Evolutionary conservation across 64 coral and sea anemone species (phyloP), one percentile per base, ranked within the genome.

Genomic region (Trachythela sp.): DNA sequence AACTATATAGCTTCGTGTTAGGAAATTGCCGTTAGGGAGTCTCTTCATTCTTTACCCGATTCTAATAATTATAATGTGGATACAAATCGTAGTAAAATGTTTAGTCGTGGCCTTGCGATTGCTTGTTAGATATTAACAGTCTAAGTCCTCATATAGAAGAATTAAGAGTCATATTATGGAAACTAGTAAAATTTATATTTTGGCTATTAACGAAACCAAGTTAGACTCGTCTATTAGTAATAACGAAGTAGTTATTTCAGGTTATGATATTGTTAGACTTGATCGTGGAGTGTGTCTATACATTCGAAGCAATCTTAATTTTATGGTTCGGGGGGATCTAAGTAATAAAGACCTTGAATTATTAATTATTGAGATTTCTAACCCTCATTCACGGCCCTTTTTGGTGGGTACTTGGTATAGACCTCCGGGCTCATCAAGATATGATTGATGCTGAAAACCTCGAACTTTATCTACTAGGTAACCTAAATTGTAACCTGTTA

Each of bases 151-250:
- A 45, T 11, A 45, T 45, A 6, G 42, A 45, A 6, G 4, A 45
- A 11, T 45, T 45, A 45, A 4, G 42, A 45, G 11, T 6, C 42
- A 45, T 6, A 45, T 4, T 45, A 45, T 45, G 11, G 11, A 11
- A 11, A 6, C 42, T n/a, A n/a, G n/a, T 45, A 94, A 89, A 41
- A 45, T 94, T 84, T 88, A 90, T 83, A 91, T 91, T 76, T 67
- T 88, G 30, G 77, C 93, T 39, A 86, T 94, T 30, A 94, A 94
- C 54, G 89, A 94, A 94, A 88, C 89, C 1, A 94, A 94, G 86
- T 85, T 94, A 48, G 93, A 89, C 58, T 37, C 58, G 26, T 84
- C 71, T 30, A 85, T 94, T 51, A 54, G 70, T 6, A 24, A 87
- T 50, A 67, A 88, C 45, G 86, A 94, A 91, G 51, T 94, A 14